Conservation (phyloP, 1,140 invertebrate species). For the Ceratina australensis region DNA sequence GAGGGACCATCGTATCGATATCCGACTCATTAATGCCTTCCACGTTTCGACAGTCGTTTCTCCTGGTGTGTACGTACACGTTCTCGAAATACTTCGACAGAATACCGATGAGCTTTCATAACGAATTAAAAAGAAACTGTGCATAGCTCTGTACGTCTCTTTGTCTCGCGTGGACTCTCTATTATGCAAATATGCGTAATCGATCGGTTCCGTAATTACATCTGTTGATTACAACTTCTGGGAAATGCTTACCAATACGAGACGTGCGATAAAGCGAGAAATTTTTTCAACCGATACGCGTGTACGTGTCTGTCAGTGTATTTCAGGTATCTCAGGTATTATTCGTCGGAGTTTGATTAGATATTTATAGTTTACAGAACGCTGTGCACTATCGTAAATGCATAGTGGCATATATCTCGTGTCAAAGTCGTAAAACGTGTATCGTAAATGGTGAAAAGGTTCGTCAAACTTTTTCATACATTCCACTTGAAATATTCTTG, state of each 20-base stretch:
- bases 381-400: too few species aligned
- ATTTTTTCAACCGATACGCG: neutral
- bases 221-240: neutral
- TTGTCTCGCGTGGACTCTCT: neutral
- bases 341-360: neutral
- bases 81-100: constrained; percentile 10
- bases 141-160: neutral
- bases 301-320: neutral
- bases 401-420: too few species aligned
- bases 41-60: constrained; percentile 28
- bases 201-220: constrained; percentile 17
- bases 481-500: too few species aligned
- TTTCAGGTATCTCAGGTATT: neutral
- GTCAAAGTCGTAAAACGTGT: too few species aligned
- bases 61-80: constrained; percentile 28
- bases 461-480: too few species aligned
- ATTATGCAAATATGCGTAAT: neutral
- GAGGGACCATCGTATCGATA: too few species aligned
- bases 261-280: neutral
- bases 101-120: constrained; percentile 43
- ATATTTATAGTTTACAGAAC: neutral
- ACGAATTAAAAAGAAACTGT: constrained; percentile 30
- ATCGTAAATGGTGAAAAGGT: too few species aligned
- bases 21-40: constrained; percentile 42
- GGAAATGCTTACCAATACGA: neutral